A percentile compares a stretch with the other conserved stretches of the same genome.
phyloP scores from a whole-genome alignment of 1,140 invertebrate genomes.

The Drosophila persimilis region DNA sequence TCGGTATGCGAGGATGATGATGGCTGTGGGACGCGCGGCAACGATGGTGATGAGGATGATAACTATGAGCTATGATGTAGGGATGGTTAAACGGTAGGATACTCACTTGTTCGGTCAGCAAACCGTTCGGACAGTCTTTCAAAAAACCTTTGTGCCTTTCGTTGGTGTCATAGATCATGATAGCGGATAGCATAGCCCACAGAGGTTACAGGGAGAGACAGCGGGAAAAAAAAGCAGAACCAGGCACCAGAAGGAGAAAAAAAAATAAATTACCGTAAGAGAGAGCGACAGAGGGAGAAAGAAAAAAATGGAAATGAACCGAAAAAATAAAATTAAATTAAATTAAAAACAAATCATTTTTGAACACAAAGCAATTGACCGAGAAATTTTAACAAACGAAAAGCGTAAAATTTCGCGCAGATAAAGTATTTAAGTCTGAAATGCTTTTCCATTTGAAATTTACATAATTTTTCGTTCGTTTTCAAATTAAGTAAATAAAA shows the following conservation, averaged over 20 bases:
- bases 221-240: constrained; percentile 23
- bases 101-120: constrained; percentile 94
- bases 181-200: constrained; percentile 53
- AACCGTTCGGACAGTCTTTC: constrained; percentile 96
- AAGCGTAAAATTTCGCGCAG: not conserved
- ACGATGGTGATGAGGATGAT: constrained; percentile 1
- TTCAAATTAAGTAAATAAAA: too few relatives aligned
- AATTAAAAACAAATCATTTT: constrained; percentile 38
- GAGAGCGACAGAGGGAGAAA: constrained; percentile 1
- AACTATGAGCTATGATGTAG: not conserved
- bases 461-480: too few relatives aligned
- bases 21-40: not conserved
- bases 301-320: constrained; percentile 5
- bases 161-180: constrained; percentile 42
- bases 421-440: too few relatives aligned
- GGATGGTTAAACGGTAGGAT: constrained; percentile 17
- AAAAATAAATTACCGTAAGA: constrained; percentile 39
- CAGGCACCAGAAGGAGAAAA: constrained; percentile 12
- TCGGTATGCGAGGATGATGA: too few relatives aligned
- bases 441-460: too few relatives aligned
- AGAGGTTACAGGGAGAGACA: constrained; percentile 50
- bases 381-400: constrained; percentile 37
- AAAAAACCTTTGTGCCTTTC: constrained; percentile 97
- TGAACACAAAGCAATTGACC: constrained; percentile 28
- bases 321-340: constrained; percentile 15